A percentile compares a stretch with the other conserved stretches of the same genome.
Conservation (phyloP, 2,888 invertebrate genomes). For the Melipona beecheii region DNA sequence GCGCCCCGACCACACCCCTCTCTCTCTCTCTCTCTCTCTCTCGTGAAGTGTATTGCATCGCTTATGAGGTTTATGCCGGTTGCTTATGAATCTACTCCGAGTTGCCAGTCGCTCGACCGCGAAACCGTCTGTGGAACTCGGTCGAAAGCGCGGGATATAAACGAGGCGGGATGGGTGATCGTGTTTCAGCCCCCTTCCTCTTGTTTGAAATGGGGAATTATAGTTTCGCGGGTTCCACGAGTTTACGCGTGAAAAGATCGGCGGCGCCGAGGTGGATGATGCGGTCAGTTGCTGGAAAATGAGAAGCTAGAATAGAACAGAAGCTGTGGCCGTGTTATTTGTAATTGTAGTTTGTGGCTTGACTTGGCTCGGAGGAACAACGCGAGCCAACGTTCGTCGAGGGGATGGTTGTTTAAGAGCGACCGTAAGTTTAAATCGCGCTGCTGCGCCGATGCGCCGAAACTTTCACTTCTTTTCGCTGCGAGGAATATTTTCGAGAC, state of each 20-base stretch:
- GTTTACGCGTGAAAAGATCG: background rate
- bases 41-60: constrained; percentile 59
- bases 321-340: background rate
- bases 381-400: background rate
- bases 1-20: constrained; percentile 13
- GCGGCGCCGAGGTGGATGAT: background rate
- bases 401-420: background rate
- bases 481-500: too few species aligned
- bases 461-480: too few species aligned
- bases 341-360: background rate
- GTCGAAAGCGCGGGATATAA: constrained; percentile 23
- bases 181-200: constrained; percentile 1
- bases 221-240: constrained; percentile 4
- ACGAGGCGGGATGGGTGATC: background rate
- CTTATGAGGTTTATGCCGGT: constrained; percentile 63
- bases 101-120: constrained; percentile 32
- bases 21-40: too few species aligned
- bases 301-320: background rate
- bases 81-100: constrained; percentile 66
- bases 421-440: background rate
- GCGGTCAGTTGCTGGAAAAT: background rate
- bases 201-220: constrained; percentile 23
- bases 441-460: background rate
- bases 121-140: constrained; percentile 20
- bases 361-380: background rate